phyloP scores from a whole-genome alignment of 64 coral and sea anemone genomes.

The Stylophora pistillata region DNA sequence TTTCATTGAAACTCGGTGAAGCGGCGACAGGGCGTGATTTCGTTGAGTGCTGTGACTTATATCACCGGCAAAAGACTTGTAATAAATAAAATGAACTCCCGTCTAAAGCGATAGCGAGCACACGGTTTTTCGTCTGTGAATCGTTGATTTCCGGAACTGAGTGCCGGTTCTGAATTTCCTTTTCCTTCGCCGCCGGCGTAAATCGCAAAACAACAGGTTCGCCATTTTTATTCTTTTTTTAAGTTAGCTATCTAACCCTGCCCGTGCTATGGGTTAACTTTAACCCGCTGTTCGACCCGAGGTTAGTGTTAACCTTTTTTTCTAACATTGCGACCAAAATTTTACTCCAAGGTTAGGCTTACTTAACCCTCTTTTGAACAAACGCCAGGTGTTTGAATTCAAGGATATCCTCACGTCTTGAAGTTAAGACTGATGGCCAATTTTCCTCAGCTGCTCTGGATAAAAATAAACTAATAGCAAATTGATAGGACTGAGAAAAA shows the following conservation, averaged over 20 bases:
- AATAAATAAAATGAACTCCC: slow-evolving; percentile 31
- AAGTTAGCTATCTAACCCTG: neutral
- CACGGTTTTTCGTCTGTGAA: slow-evolving; percentile 37
- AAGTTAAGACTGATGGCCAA: no score
- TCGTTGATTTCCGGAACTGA: neutral
- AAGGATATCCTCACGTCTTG: no score
- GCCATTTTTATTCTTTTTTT: neutral
- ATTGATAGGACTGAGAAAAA: no score
- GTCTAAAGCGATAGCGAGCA: slow-evolving; percentile 31
- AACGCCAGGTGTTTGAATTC: no score
- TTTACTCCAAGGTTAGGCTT: neutral
- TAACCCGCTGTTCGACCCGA: neutral
- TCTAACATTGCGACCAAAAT: neutral
- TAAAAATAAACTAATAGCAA: no score
- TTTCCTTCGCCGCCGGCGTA: neutral
- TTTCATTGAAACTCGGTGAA: slow-evolving; percentile 64
- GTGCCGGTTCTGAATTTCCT: neutral
- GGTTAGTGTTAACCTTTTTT: neutral
- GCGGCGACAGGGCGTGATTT: slow-evolving; percentile 49
- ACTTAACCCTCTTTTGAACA: no score
- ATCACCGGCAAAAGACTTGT: slow-evolving; percentile 50
- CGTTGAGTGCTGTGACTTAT: slow-evolving; percentile 25
- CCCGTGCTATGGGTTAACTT: neutral
- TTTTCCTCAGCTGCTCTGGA: no score
- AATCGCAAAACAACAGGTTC: neutral